phyloP scores from a whole-genome alignment of 2,797 vertebrate species.

The Melopsittacus undulatus region DNA sequence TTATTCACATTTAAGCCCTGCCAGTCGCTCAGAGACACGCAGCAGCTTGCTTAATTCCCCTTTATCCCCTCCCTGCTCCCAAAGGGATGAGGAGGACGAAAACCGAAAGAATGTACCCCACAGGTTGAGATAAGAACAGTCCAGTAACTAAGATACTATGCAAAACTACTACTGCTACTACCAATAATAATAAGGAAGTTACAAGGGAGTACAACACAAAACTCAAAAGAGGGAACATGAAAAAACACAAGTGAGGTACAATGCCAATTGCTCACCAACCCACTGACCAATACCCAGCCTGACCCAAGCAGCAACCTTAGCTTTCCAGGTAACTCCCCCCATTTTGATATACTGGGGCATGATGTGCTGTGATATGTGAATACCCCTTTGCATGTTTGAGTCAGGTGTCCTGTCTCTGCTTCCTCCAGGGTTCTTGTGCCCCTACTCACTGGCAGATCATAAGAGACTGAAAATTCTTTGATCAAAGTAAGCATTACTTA shows the following conservation, averaged over 20 bases:
- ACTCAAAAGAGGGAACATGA: neutral
- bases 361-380: neutral
- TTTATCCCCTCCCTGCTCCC: neutral
- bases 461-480: neutral
- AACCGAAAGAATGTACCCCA: neutral
- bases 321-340: neutral
- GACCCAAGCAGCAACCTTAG: neutral
- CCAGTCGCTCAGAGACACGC: neutral
- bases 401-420: neutral
- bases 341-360: neutral
- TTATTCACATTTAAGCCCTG: neutral
- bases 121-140: neutral
- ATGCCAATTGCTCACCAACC: neutral
- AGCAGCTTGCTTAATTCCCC: neutral
- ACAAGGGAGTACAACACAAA: neutral
- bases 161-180: neutral
- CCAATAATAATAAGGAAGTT: neutral
- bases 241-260: neutral
- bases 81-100: neutral
- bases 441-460: neutral
- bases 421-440: neutral
- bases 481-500: neutral
- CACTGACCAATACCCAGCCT: neutral
- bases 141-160: neutral
- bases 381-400: neutral